Evolutionary conservation across 2,797 vertebrate genomes (phyloP).

Genomic region (Pipistrellus pygmaeus): DNA sequence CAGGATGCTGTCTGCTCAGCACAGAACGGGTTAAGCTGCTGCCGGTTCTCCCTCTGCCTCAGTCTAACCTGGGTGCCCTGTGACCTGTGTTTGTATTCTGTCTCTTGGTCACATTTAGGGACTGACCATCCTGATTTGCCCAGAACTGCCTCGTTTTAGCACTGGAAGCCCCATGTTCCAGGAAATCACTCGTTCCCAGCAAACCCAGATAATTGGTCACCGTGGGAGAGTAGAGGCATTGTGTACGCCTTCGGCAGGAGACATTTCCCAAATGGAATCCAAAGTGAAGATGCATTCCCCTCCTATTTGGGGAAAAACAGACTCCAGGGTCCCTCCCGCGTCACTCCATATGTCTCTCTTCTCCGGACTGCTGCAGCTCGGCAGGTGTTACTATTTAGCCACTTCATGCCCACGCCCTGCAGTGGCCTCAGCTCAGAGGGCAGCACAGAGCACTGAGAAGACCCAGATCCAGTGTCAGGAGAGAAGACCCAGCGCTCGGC

Average conservation of each 20-base stretch:
- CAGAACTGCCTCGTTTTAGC: constrained; percentile 2
- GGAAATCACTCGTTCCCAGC: background rate
- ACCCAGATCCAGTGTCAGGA: background rate
- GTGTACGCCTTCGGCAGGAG: background rate
- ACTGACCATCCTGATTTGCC: background rate
- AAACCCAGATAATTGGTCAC: background rate
- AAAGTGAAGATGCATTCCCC: background rate
- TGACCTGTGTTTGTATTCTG: background rate
- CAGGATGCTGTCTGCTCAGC: background rate
- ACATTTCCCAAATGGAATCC: background rate
- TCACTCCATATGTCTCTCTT: background rate
- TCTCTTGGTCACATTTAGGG: background rate
- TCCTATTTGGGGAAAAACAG: background rate
- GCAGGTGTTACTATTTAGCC: background rate
- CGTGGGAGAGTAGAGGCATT: background rate
- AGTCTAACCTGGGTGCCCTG: background rate
- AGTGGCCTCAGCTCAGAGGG: background rate
- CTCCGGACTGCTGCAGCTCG: background rate
- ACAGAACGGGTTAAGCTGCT: background rate
- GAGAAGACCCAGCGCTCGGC: background rate
- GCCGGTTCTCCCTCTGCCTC: background rate
- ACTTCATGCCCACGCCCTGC: background rate
- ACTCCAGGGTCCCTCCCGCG: background rate
- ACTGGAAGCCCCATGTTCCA: background rate
- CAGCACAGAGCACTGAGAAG: background rate